Evolutionary conservation across 2,888 invertebrate genomes (phyloP), one percentile per base, ranked within the genome.

Genomic region (Digitonthophagus gazella): DNA sequence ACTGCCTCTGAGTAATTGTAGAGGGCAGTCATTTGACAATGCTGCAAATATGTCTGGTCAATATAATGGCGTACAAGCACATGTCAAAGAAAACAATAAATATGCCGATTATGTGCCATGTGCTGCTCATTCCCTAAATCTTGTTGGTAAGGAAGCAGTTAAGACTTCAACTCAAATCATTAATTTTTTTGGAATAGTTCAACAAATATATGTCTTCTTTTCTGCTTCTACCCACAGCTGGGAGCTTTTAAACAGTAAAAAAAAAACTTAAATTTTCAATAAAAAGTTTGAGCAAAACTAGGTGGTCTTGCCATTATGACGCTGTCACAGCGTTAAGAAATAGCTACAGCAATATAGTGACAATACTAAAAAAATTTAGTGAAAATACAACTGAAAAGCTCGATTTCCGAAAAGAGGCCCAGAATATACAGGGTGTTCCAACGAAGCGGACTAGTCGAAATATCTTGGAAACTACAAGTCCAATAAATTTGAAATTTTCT

Each of bases 1-100:
- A n/a, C n/a, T n/a, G n/a, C n/a, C n/a, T n/a, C n/a, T 64, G n/a
- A 64, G 57, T 57, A 66, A 58, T 22, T 66, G 22, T 16, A 66
- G 57, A 58, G 68, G 65, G n/a, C 58, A 68, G 57, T 65, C 65
- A 14, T 68, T 65, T 28, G 68, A 68, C 58, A 68, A 68, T 18
- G 28, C 54, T 56, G 64, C 58, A 68, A 64, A 68, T 64, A 68
- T 68, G 68, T 58, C 68, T 65, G 68, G 68, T 18, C n/a, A 11
- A 15, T 68, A 68, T 56, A 28, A 28, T 58, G 68, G 68, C 11
- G 44, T 68, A 20, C 65, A 68, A 57, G 56, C 65, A 20, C 16
- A 56, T 28, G 65, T 68, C 54, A 64, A 57, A 22, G 14, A 68
- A 44, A 19, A 22, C 15, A 68, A 58, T 44, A 19, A 19, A 20